Conservation (phyloP, 2,888 invertebrate species). For the Pristionchus japonicus region DNA sequence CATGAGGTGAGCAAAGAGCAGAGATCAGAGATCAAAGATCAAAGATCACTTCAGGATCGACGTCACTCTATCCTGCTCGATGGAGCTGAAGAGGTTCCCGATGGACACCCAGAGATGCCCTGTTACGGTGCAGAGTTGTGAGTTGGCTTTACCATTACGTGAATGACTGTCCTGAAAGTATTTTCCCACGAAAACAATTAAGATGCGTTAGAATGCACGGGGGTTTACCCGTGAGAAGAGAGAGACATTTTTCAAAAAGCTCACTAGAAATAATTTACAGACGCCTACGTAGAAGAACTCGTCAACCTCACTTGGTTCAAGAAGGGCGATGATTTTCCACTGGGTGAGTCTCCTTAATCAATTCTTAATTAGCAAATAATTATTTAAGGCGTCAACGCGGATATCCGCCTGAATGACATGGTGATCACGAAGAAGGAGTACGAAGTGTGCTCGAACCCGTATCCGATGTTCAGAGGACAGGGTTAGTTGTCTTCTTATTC, state of each 20-base stretch:
- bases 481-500: conserved; percentile 50
- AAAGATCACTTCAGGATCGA: conserved; percentile 64
- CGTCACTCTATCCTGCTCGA: conserved; percentile 73
- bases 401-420: conserved; percentile 74
- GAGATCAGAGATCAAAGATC: not conserved
- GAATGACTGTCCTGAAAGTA: no score
- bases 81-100: conserved; percentile 67
- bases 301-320: conserved; percentile 73
- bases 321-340: conserved; percentile 69
- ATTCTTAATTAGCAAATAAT: not conserved
- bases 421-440: conserved; percentile 62
- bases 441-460: conserved; percentile 66
- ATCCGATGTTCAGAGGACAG: conserved; percentile 74
- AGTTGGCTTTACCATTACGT: no score
- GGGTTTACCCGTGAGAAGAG: conserved; percentile 35
- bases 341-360: conserved; percentile 50
- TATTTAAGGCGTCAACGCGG: conserved; percentile 59
- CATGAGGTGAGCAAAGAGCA: conserved; percentile 60
- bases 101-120: conserved; percentile 71
- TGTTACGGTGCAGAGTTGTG: conserved; percentile 73
- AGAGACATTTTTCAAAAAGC: conserved; percentile 45
- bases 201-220: not conserved
- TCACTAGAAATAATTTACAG: no score
- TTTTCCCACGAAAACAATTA: not conserved
- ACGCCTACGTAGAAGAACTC: conserved; percentile 73